Evolutionary conservation across 2,113 vertebrate genomes (phyloP).

Genomic region (Orthonyx spaldingii): DNA sequence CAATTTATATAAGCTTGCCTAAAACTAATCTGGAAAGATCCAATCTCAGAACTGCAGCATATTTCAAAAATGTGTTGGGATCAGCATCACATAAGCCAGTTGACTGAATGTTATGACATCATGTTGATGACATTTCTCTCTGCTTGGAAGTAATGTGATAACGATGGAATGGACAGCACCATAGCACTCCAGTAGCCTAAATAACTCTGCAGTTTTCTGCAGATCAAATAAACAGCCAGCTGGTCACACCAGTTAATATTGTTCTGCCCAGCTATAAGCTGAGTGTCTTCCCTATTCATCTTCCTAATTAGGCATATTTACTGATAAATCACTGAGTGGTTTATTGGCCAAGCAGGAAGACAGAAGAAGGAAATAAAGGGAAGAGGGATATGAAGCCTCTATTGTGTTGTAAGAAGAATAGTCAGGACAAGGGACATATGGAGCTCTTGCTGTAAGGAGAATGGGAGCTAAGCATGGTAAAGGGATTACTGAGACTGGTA

Average conservation of each 20-base stretch:
- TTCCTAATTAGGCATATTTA: not conserved
- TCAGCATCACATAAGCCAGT: not conserved
- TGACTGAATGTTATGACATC: not conserved
- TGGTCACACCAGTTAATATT: not conserved
- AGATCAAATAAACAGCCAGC: constrained; percentile 27
- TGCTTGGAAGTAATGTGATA: constrained; percentile 17
- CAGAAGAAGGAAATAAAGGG: not conserved
- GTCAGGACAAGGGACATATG: not conserved
- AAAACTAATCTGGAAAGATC: not conserved
- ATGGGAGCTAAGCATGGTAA: not conserved
- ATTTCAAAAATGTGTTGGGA: not conserved
- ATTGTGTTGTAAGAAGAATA: not conserved
- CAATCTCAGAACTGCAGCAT: not conserved
- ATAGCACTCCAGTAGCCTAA: not conserved
- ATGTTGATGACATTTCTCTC: constrained; percentile 21
- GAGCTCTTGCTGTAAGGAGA: not conserved
- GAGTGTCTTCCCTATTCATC: not conserved
- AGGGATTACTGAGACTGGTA: not conserved
- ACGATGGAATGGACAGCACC: not conserved
- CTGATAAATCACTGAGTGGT: not conserved
- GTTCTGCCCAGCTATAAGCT: not conserved
- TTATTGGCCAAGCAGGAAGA: not conserved
- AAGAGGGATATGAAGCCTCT: not conserved
- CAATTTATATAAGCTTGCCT: not conserved
- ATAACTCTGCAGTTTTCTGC: constrained; percentile 8